Evolutionary conservation across 2,888 invertebrate genomes (phyloP), one percentile per base, ranked within the genome.

Genomic region (Drosophila mercatorum): DNA sequence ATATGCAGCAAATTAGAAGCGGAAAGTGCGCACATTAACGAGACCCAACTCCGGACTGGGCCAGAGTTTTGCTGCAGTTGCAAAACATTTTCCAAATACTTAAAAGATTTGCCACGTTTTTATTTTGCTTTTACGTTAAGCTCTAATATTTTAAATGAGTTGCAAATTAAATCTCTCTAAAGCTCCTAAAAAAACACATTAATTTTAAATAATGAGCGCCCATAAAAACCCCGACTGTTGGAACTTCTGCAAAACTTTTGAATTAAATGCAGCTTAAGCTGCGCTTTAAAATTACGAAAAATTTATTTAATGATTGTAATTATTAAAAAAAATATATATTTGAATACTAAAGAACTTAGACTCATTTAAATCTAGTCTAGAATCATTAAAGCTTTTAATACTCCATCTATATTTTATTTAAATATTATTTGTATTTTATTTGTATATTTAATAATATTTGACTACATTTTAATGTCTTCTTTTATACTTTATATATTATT

Each of bases 1-100:
- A 81, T 85, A 83, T 83, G 83, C 85, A 81, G 75, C 72, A 88
- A 84, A 85, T 85, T 75, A 82, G 85, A 83, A 71, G 55, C 72
- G 63, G 47, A 81, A 88, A 43, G 68, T 47, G 64, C 57, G 52
- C 63, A 60, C 56, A 78, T 71, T 78, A 72, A 72, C 55, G 49
- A 62, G 58, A 55, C 40, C 10, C 26, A 38, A 40, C 31, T 53
- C 28, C 22, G 28, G 58, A 10, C 31, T 1, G 34, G 10, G n/a
- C 1, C 14, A 46, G 49, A 62, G 49, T 34, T 63, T 52, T 63
- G 52, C 36, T 52, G 36, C 40, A 34, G 36, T 49, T 65, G 26
- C 11, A 43, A 62, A 59, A 28, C 51, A 62, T 68, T 65, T 66
- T 57, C 46, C 2, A 53, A 31, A 60, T 40, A 28, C 49, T 62